Percentiles rank a stretch among this genome's conserved stretches.
Conservation (phyloP, 2,113 vertebrate species). For the Amia ocellicauda region DNA sequence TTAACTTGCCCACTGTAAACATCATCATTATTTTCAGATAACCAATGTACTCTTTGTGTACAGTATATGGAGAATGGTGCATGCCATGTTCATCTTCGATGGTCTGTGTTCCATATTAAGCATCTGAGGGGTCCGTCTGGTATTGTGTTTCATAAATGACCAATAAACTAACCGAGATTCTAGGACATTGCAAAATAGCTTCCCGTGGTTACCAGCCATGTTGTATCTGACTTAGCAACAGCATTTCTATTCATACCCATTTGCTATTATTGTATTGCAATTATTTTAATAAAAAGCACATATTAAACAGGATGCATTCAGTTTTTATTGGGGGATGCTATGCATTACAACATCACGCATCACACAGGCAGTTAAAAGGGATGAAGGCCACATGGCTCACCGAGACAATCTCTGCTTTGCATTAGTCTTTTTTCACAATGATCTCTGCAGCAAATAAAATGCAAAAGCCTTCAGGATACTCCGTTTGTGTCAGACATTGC, state of each 20-base stretch:
- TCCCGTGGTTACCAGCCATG: too few species aligned
- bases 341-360: conserved; percentile 53
- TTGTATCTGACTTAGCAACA: too few species aligned
- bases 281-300: too few species aligned
- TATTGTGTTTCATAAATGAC: not conserved
- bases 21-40: too few species aligned
- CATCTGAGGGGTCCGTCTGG: conserved; percentile 18
- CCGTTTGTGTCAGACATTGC: conserved; percentile 22
- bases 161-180: too few species aligned
- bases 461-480: conserved; percentile 37
- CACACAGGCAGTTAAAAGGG: conserved; percentile 38
- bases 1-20: too few species aligned
- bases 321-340: conserved; percentile 55
- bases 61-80: too few species aligned
- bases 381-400: conserved; percentile 47
- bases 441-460: conserved; percentile 29
- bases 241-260: too few species aligned
- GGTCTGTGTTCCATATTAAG: conserved; percentile 23
- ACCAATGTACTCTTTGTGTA: too few species aligned
- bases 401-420: conserved; percentile 49
- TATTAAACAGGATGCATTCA: conserved; percentile 44
- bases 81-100: too few species aligned
- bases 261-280: too few species aligned
- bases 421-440: conserved; percentile 36
- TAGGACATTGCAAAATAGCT: too few species aligned